Percentiles rank a stretch among this genome's conserved stretches.
Evolutionary conservation across 1,140 invertebrate genomes (phyloP).

Genomic region (Drosophila jambulina): DNA sequence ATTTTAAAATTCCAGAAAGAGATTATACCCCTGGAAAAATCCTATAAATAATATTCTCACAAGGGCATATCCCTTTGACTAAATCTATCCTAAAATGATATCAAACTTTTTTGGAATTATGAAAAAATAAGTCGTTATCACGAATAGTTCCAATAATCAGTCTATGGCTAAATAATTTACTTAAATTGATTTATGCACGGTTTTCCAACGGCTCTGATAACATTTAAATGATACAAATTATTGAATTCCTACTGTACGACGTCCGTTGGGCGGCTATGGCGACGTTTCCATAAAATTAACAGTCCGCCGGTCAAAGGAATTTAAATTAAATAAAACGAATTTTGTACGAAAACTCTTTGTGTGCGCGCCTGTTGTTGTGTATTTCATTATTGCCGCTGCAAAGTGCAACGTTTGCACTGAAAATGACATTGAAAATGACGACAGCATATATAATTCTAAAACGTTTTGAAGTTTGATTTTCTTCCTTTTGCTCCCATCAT

Average conservation of each 20-base stretch:
- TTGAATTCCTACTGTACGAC: conserved; percentile 8
- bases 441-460: conserved; percentile 8
- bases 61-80: too few relatives aligned
- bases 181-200: background rate
- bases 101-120: background rate
- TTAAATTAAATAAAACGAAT: conserved; percentile 70
- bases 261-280: conserved; percentile 25
- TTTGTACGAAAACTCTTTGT: conserved; percentile 63
- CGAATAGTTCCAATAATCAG: background rate
- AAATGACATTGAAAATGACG: conserved; percentile 45
- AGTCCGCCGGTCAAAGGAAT: conserved; percentile 58
- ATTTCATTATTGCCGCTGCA: conserved; percentile 35
- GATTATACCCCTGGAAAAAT: background rate
- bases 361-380: conserved; percentile 21
- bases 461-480: background rate
- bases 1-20: too few relatives aligned
- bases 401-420: conserved; percentile 46
- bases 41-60: too few relatives aligned
- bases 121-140: background rate
- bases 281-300: conserved; percentile 48
- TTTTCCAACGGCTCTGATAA: background rate
- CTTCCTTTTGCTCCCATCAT: background rate
- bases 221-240: background rate
- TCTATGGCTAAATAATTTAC: background rate
- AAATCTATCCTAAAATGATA: background rate